phyloP scores from a whole-genome alignment of 2,888 invertebrate genomes.

The Arrhopalites spinosus region DNA sequence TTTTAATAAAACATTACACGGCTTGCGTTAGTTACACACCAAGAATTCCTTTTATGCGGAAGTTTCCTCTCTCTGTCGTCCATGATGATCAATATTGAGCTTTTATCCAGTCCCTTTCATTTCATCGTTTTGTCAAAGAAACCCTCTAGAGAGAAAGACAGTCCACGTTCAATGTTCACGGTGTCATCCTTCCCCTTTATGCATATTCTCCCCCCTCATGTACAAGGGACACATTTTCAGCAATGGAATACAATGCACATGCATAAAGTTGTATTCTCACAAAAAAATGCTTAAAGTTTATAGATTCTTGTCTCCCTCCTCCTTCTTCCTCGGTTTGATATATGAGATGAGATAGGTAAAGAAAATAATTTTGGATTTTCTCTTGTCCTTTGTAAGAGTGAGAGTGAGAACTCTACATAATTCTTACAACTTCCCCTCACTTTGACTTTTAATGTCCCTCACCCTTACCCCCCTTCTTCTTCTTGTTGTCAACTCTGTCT shows the following conservation, averaged over 20 bases:
- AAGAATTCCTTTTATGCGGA: slow-evolving; percentile 44
- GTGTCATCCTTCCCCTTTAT: neutral
- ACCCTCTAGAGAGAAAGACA: neutral
- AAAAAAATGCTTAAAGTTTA: too few relatives aligned
- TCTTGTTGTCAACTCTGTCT: neutral
- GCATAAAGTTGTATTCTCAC: too few relatives aligned
- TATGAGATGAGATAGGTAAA: neutral
- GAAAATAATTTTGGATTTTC: neutral
- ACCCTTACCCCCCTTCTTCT: slow-evolving; percentile 1
- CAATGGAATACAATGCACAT: slow-evolving; percentile 8
- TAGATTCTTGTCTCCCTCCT: neutral
- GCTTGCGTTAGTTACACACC: slow-evolving; percentile 53
- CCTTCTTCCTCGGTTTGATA: neutral
- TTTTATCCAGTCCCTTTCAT: slow-evolving; percentile 34
- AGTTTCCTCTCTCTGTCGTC: slow-evolving; percentile 20
- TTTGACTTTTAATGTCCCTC: neutral
- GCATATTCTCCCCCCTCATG: neutral
- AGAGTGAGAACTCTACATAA: too few relatives aligned
- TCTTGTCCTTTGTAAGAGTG: too few relatives aligned
- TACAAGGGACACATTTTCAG: neutral
- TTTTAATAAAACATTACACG: slow-evolving; percentile 56
- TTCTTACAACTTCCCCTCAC: too few relatives aligned
- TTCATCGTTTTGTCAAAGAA: slow-evolving; percentile 16
- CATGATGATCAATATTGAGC: slow-evolving; percentile 30
- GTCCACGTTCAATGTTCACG: slow-evolving; percentile 14